Evolutionary conservation across 1,140 invertebrate species (phyloP).

Genomic region (Brachionus rubens): DNA sequence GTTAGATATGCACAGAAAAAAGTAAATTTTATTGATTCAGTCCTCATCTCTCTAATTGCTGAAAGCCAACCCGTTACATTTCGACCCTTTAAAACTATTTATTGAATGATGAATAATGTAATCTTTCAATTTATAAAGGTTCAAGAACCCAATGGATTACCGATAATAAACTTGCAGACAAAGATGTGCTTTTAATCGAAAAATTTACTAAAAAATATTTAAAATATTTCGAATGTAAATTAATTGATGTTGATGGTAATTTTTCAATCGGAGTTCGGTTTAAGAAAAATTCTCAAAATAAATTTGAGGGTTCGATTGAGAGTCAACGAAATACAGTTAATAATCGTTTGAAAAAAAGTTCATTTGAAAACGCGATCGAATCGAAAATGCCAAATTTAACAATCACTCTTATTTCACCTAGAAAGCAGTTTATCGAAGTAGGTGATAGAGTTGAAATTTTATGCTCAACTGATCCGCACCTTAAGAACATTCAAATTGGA

Average conservation of each 20-base stretch:
- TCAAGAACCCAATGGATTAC: not conserved
- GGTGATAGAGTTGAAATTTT: not conserved
- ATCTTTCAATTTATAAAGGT: too few relatives aligned
- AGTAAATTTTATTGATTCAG: too few relatives aligned
- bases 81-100: too few relatives aligned
- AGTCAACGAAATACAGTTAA: not conserved
- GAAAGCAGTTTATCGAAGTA: not conserved
- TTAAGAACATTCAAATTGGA: not conserved
- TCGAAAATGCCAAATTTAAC: not conserved
- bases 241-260: not conserved
- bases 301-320: not conserved
- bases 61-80: too few relatives aligned
- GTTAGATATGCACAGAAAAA: too few relatives aligned
- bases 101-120: too few relatives aligned
- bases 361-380: not conserved
- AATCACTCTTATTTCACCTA: not conserved
- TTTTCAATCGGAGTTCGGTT: not conserved
- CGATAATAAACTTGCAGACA: too few relatives aligned
- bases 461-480: not conserved
- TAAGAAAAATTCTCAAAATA: not conserved
- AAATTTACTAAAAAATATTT: not conserved
- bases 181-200: not conserved
- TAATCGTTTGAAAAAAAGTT: constrained; percentile 4
- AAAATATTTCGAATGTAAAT: not conserved
- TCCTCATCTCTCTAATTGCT: too few relatives aligned